These are phyloP conservation scores for Proales similis DNA, from an alignment of 1,140 invertebrate genomes.

Conservation along the genomic window DNA sequence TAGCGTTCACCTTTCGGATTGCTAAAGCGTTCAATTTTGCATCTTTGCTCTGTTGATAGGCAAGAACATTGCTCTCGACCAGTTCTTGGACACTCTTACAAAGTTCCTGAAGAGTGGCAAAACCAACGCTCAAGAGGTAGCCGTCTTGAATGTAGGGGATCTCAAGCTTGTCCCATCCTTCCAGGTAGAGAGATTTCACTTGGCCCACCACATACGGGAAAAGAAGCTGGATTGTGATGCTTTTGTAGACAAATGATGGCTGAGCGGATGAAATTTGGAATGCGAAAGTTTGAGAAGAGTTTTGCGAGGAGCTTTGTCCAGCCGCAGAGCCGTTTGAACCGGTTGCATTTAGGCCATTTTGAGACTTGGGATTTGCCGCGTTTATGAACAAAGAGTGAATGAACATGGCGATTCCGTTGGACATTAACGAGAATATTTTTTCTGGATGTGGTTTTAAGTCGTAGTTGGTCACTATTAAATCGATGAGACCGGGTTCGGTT, in stretches of 20 bases:
- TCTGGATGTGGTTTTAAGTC: constrained; percentile 63
- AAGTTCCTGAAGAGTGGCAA: constrained; percentile 79
- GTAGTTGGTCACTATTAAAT: constrained; percentile 60
- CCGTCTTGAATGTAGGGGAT: constrained; percentile 84
- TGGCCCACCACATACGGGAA: constrained; percentile 73
- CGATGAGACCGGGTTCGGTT: constrained; percentile 71
- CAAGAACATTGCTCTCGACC: constrained; percentile 53
- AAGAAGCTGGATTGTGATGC: constrained; percentile 79
- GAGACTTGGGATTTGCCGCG: constrained; percentile 40
- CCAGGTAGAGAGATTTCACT: constrained; percentile 76
- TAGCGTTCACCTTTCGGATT: neutral
- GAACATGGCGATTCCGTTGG: constrained; percentile 84
- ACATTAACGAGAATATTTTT: constrained; percentile 73
- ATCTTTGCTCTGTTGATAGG: constrained; percentile 59
- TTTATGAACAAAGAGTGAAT: constrained; percentile 83
- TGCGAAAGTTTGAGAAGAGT: constrained; percentile 1
- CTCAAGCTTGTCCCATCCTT: constrained; percentile 87
- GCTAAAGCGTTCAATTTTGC: neutral
- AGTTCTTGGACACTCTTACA: constrained; percentile 49
- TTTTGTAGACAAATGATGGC: constrained; percentile 81
- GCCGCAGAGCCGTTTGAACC: neutral
- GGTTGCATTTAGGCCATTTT: neutral
- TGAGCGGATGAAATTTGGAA: constrained; percentile 61
- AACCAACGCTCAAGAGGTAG: constrained; percentile 87
- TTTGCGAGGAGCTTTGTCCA: neutral